Evolutionary conservation across 2,888 invertebrate species (phyloP).

Genomic region (Rhamphomyia laevipes): DNA sequence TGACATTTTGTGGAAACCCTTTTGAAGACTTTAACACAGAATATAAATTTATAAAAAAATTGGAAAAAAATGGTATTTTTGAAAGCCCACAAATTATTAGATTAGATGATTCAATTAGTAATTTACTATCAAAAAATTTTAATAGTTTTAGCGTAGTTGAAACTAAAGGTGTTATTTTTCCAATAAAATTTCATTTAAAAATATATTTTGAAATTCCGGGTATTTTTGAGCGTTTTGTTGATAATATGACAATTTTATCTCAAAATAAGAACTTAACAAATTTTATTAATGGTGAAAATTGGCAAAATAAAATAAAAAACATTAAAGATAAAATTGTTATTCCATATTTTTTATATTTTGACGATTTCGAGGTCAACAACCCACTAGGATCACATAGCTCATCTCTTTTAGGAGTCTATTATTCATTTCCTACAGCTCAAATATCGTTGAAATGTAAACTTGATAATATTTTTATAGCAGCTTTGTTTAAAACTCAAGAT

Average conservation of each 20-base stretch:
- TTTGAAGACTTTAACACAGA: background rate
- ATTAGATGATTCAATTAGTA: background rate
- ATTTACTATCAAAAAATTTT: background rate
- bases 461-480: constrained; percentile 4
- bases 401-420: constrained; percentile 3
- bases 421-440: constrained; percentile 8
- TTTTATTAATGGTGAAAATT: background rate
- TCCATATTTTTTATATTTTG: background rate
- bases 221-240: background rate
- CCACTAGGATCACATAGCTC: background rate
- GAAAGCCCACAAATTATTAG: background rate
- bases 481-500: constrained; percentile 6
- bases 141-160: background rate
- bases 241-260: no score
- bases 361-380: background rate
- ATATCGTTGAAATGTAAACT: background rate
- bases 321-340: background rate
- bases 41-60: background rate
- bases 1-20: background rate
- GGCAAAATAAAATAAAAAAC: background rate
- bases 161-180: background rate
- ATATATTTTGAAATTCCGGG: constrained; percentile 1
- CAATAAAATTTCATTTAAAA: background rate
- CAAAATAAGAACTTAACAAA: background rate
- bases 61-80: background rate